phyloP scores from a whole-genome alignment of 2,888 invertebrate genomes.

The Mesorhabditis spiculigera region DNA sequence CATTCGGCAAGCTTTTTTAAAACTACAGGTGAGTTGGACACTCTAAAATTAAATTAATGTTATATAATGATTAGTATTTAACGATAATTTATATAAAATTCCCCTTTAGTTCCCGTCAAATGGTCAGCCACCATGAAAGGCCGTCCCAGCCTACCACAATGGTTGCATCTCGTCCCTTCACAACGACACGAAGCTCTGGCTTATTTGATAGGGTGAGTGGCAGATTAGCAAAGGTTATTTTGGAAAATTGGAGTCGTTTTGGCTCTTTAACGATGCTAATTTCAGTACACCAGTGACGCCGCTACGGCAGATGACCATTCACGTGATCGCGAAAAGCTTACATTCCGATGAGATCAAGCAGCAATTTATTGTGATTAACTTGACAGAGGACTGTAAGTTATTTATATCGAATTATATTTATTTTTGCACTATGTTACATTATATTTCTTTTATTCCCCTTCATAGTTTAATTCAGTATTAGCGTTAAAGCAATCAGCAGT shows the following conservation, averaged over 20 bases:
- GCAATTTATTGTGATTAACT: constrained; percentile 40
- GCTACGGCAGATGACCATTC: constrained; percentile 42
- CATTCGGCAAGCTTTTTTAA: constrained; percentile 53
- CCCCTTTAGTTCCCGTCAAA: constrained; percentile 49
- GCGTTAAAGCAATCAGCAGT: background rate
- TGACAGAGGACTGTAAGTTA: constrained; percentile 45
- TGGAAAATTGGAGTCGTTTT: background rate
- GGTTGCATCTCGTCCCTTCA: constrained; percentile 51
- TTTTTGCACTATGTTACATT: too few relatives aligned
- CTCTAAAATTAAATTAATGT: background rate
- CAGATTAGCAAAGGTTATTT: background rate
- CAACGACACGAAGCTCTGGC: constrained; percentile 46
- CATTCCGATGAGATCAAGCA: constrained; percentile 50
- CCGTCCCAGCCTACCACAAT: constrained; percentile 50
- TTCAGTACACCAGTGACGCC: constrained; percentile 52
- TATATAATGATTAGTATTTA: background rate
- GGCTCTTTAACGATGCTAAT: background rate
- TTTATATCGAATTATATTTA: background rate
- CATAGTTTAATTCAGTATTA: background rate
- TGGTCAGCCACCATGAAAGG: constrained; percentile 54
- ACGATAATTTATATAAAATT: background rate
- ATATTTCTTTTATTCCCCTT: too few relatives aligned
- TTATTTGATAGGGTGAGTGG: constrained; percentile 38
- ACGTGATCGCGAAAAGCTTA: constrained; percentile 50
- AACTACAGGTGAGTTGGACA: constrained; percentile 33